phyloP scores from a whole-genome alignment of 2,113 vertebrate species.

The Pholis gunnellus region DNA sequence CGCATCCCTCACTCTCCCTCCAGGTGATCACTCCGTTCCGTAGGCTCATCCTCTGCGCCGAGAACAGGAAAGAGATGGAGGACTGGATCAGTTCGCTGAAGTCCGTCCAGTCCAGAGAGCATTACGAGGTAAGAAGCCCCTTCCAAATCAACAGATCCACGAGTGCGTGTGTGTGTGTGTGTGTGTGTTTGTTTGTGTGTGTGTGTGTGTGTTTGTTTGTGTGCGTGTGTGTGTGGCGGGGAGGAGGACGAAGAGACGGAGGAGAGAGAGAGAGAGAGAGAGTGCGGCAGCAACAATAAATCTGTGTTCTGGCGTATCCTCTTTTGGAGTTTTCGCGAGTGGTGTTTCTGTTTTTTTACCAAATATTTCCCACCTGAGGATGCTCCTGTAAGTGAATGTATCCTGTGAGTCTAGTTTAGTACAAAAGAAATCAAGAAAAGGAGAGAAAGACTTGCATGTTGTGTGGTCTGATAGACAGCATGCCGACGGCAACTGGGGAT shows the following conservation, averaged over 20 bases:
- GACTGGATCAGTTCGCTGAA: slow-evolving; percentile 96
- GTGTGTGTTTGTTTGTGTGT: not conserved
- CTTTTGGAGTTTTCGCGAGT: not conserved
- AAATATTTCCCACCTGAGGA: not conserved
- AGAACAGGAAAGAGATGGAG: slow-evolving; percentile 97
- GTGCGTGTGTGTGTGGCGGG: not conserved
- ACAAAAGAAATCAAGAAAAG: not conserved
- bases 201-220: not conserved
- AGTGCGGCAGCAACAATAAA: slow-evolving; percentile 25
- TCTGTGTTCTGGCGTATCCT: slow-evolving; percentile 7
- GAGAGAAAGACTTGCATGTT: not conserved
- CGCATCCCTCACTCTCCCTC: not conserved
- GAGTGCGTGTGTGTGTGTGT: not conserved
- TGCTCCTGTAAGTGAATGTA: not conserved
- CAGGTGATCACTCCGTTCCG: slow-evolving; percentile 96
- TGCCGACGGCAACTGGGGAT: not conserved
- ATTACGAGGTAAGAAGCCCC: slow-evolving; percentile 92
- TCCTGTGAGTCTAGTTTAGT: not conserved
- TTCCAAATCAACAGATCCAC: not conserved
- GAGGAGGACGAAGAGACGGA: not conserved
- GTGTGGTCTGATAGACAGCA: not conserved
- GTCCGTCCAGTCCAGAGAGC: slow-evolving; percentile 96
- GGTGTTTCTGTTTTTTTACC: not conserved
- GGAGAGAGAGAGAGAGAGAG: slow-evolving; percentile 3
- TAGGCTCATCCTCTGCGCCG: slow-evolving; percentile 91